Percentiles rank a stretch among this genome's conserved stretches.
Conservation (phyloP, 2,113 vertebrate genomes). For the Eira barbara region DNA sequence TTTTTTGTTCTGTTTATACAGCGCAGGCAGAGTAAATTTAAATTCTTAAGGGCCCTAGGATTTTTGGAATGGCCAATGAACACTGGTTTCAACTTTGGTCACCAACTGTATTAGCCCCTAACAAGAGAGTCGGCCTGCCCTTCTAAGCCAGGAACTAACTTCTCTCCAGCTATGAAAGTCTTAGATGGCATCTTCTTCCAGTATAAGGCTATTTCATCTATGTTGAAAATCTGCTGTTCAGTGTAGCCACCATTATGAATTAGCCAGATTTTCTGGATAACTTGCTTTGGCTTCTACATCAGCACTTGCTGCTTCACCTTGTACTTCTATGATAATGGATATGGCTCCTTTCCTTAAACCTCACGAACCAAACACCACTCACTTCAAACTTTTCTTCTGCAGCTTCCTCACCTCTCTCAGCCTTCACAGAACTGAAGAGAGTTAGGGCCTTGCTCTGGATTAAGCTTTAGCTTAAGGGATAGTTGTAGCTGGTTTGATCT, state of each 20-base stretch:
- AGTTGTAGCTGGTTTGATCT: background rate
- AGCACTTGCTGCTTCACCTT: background rate
- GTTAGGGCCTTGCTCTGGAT: background rate
- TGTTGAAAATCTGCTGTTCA: background rate
- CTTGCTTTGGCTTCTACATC: background rate
- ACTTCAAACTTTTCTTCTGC: background rate
- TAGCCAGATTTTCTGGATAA: background rate
- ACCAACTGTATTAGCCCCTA: background rate
- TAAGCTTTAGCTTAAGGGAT: background rate
- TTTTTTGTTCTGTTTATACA: background rate
- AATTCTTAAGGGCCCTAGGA: background rate
- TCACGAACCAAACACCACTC: background rate
- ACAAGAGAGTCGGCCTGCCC: background rate
- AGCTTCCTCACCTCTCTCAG: background rate
- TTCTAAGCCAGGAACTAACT: background rate
- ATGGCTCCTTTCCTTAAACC: background rate
- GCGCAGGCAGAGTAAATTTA: background rate
- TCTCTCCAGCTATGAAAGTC: background rate
- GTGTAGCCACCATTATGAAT: background rate
- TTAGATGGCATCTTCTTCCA: background rate
- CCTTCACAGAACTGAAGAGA: background rate
- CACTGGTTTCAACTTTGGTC: background rate
- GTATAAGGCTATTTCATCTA: background rate
- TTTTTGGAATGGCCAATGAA: background rate
- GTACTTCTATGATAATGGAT: background rate